Base-by-base conservation (phyloP, 2,113 vertebrate species). In the Caracal caracal region DNA sequence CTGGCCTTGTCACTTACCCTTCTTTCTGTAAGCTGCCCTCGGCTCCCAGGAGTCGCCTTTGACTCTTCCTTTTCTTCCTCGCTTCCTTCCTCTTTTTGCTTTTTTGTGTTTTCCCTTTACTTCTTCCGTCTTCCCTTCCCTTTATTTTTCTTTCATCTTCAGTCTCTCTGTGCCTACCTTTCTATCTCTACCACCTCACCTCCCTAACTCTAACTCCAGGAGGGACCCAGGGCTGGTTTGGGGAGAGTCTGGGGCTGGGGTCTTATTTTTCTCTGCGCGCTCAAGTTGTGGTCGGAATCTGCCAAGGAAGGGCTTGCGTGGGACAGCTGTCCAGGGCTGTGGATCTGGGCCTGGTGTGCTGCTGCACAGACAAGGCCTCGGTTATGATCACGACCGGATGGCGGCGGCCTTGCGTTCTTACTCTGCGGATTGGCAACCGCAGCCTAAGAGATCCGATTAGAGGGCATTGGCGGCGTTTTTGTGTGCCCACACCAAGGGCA, bases 321-420 rank as follows among this genome's bases (percentile, higher is more conserved):
- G 66, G 56, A n/a, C n/a, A 7, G 24, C 95, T 83, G 88, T 81
- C 1, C 0, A 49, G 66, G 89, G 9, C 91, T 43, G 66, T 80
- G 93, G 33, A 47, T 81, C 92, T 76, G 20, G 95, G 95, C 75
- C 79, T 71, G 70, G 20, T 70, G 75, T 86, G 97, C 68, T 3
- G 37, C 56, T 33, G 97, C 92, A 97, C 98, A 98, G 98, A 99
- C 99, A 99, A 99, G 99, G 99, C 99, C 99, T 99, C 99, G 99
- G 99, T 99, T 99, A 99, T 96, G 99, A 99, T 99, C 99, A 99
- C 99, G 99, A 99, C 98, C 99, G 99, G 98, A 98, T 98, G 98
- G 99, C 98, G 99, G 98, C 98, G 98, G 98, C 98, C 97, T 98
- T 98, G 98, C 98, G 97, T 99, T 99, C 98, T 98, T 94, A 20